Evolutionary conservation across 2,888 invertebrate species (phyloP).

Genomic region (Lasioglossum calceatum): DNA sequence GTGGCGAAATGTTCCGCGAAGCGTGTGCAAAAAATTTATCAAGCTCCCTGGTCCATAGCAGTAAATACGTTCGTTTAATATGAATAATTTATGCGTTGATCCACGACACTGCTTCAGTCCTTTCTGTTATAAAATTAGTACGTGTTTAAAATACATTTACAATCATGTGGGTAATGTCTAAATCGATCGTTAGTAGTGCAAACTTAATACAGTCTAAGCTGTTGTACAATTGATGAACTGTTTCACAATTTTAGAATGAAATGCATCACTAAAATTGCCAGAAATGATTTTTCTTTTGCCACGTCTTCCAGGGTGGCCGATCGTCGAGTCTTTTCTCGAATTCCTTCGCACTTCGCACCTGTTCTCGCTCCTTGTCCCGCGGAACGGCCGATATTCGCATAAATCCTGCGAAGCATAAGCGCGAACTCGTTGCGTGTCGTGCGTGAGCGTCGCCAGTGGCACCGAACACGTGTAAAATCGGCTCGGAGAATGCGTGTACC

Average conservation of each 20-base stretch:
- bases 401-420: constrained; percentile 49
- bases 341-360: constrained; percentile 36
- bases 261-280: too few species aligned
- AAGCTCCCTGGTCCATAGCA: not conserved
- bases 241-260: too few species aligned
- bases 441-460: constrained; percentile 56
- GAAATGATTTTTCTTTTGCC: not conserved
- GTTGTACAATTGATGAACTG: too few species aligned
- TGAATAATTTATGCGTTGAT: not conserved
- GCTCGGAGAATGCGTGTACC: constrained; percentile 56
- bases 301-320: constrained; percentile 10
- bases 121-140: not conserved
- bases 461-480: constrained; percentile 66
- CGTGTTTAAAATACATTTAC: not conserved
- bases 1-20: not conserved
- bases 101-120: not conserved
- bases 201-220: not conserved
- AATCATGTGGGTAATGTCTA: not conserved
- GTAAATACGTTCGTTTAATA: not conserved
- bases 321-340: not conserved
- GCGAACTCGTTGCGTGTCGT: constrained; percentile 53
- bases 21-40: not conserved
- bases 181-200: not conserved
- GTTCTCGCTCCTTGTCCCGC: constrained; percentile 34
- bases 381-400: constrained; percentile 50